Conservation (phyloP, 2,888 invertebrate genomes). For the Tetanocera ferruginea region DNA sequence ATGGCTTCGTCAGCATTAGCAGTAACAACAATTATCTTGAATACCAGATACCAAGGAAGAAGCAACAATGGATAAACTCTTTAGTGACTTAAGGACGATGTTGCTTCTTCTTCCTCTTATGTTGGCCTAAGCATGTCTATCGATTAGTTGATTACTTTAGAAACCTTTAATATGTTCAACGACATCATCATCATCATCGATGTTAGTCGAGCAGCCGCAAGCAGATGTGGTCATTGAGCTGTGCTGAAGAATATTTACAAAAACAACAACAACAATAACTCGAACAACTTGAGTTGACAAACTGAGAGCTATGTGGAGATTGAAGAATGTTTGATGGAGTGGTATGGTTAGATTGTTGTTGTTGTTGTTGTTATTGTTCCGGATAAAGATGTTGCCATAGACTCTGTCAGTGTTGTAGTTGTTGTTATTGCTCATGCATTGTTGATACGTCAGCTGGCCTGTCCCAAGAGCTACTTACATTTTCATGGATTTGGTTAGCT, state of each 20-base stretch:
- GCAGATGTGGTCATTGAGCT: neutral
- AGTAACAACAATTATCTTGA: too few relatives aligned
- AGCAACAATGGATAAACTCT: too few relatives aligned
- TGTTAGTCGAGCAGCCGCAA: too few relatives aligned
- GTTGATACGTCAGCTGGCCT: neutral
- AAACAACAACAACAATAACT: neutral
- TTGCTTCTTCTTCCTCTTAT: too few relatives aligned
- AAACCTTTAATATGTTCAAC: neutral
- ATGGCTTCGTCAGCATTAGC: neutral
- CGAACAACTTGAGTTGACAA: neutral
- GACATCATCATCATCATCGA: too few relatives aligned
- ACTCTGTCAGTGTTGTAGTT: neutral
- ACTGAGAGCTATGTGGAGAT: too few relatives aligned
- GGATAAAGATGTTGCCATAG: neutral
- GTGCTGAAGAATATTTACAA: neutral
- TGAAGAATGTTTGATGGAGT: neutral
- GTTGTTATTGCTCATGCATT: neutral
- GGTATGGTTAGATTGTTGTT: neutral
- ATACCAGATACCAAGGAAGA: too few relatives aligned
- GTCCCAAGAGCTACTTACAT: neutral
- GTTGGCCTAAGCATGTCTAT: neutral
- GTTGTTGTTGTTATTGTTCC: neutral
- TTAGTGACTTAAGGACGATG: too few relatives aligned
- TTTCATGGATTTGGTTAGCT: neutral
- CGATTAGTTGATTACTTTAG: conserved; percentile 4